These are phyloP conservation scores for Sylvicola fuscatus DNA, from an alignment of 2,888 invertebrate species.

Conservation along the genomic window DNA sequence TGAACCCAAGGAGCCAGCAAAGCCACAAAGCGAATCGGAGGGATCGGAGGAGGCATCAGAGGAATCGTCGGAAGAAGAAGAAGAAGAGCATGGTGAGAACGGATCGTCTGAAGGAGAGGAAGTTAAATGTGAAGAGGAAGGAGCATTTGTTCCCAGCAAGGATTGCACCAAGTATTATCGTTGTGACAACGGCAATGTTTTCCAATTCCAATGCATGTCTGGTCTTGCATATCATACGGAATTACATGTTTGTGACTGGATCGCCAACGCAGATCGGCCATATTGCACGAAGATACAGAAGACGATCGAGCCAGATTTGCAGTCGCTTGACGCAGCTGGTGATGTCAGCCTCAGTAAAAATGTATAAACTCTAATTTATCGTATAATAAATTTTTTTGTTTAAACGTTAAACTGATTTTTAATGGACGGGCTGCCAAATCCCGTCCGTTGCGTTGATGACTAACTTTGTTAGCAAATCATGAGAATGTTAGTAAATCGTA, in stretches of 20 bases:
- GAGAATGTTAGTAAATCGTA: no score
- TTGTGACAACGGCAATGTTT: slow-evolving; percentile 58
- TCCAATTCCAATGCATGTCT: slow-evolving; percentile 48
- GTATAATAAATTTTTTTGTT: no score
- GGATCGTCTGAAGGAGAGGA: slow-evolving; percentile 24
- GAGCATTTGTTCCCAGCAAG: not conserved
- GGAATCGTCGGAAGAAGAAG: not conserved
- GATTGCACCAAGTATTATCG: slow-evolving; percentile 42
- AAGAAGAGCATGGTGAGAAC: slow-evolving; percentile 18
- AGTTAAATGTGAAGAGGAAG: slow-evolving; percentile 20
- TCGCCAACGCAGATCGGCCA: slow-evolving; percentile 41
- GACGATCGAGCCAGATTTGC: not conserved
- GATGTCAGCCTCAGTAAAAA: not conserved
- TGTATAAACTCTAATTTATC: not conserved
- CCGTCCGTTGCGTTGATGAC: no score
- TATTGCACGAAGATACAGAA: slow-evolving; percentile 15
- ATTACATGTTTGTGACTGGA: slow-evolving; percentile 63
- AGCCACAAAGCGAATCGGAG: no score
- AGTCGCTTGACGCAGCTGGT: not conserved
- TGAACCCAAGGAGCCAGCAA: no score
- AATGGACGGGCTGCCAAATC: no score
- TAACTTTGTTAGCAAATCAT: no score
- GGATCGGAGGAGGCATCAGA: no score
- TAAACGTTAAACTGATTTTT: no score
- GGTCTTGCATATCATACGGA: slow-evolving; percentile 56